Evolutionary conservation across 2,113 vertebrate genomes (phyloP).

Genomic region (Atractosteus spatula): DNA sequence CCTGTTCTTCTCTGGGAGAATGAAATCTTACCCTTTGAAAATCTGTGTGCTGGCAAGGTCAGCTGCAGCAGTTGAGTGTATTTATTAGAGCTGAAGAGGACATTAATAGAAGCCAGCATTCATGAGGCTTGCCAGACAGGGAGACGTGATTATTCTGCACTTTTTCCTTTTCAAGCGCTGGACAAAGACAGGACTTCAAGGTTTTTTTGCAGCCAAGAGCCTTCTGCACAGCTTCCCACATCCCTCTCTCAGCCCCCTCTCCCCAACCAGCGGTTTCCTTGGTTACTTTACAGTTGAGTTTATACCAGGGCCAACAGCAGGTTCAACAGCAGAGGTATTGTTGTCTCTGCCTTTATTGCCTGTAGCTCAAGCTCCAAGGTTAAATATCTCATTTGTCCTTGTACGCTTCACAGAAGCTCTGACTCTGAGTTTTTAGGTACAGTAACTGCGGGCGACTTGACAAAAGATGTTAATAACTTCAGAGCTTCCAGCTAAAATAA

Average conservation of each 20-base stretch:
- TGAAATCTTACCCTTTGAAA: neutral
- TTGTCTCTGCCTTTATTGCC: conserved; percentile 18
- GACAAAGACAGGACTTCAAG: neutral
- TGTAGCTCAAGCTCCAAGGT: conserved; percentile 18
- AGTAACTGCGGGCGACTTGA: too few relatives aligned
- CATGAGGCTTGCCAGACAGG: neutral
- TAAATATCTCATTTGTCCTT: conserved; percentile 1
- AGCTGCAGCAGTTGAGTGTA: too few relatives aligned
- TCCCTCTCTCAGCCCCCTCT: conserved; percentile 3
- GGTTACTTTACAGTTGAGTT: conserved; percentile 47
- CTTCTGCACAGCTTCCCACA: neutral
- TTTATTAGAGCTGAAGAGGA: too few relatives aligned
- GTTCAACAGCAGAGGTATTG: conserved; percentile 26
- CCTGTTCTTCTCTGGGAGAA: neutral
- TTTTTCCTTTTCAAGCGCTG: neutral
- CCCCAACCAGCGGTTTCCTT: conserved; percentile 46
- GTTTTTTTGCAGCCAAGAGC: conserved; percentile 1
- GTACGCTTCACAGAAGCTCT: neutral
- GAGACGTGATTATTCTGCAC: neutral
- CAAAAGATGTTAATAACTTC: too few relatives aligned
- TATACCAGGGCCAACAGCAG: conserved; percentile 33
- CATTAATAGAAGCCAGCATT: too few relatives aligned
- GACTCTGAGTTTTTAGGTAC: too few relatives aligned
- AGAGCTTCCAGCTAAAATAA: too few relatives aligned
- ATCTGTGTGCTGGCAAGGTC: neutral